These are phyloP conservation scores for Drosophila ercepeae DNA, from an alignment of 1,140 invertebrate species.

Conservation along the genomic window DNA sequence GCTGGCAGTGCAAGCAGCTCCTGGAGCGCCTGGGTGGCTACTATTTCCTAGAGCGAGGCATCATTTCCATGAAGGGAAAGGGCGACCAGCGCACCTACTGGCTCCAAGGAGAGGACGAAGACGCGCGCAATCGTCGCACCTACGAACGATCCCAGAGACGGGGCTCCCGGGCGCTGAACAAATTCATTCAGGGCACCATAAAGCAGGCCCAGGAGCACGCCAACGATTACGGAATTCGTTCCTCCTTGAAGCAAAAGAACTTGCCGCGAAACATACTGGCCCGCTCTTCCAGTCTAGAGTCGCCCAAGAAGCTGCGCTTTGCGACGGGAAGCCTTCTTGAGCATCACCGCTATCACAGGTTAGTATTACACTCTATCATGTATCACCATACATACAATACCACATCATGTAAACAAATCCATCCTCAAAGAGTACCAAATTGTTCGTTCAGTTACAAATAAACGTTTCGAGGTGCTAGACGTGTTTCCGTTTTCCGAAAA, in stretches of 20 bases:
- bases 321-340: conserved; percentile 88
- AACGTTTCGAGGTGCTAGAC: too few relatives aligned
- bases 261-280: conserved; percentile 73
- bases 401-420: too few relatives aligned
- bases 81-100: conserved; percentile 94
- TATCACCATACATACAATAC: too few relatives aligned
- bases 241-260: conserved; percentile 86
- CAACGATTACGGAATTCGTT: conserved; percentile 85
- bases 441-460: too few relatives aligned
- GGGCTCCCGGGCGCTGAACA: conserved; percentile 75
- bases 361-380: too few relatives aligned
- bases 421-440: too few relatives aligned
- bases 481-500: too few relatives aligned
- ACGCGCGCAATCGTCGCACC: conserved; percentile 85
- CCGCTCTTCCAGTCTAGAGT: conserved; percentile 90
- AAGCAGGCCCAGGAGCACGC: conserved; percentile 58
- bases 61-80: conserved; percentile 94
- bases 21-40: conserved; percentile 93
- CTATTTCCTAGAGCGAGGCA: conserved; percentile 88
- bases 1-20: conserved; percentile 88
- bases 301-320: conserved; percentile 91
- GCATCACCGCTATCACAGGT: conserved; percentile 86
- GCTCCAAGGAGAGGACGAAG: conserved; percentile 90
- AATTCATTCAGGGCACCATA: conserved; percentile 77
- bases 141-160: conserved; percentile 85